Conservation (phyloP, 92 coral and sea anemone genomes). For the Ricordea florida region DNA sequence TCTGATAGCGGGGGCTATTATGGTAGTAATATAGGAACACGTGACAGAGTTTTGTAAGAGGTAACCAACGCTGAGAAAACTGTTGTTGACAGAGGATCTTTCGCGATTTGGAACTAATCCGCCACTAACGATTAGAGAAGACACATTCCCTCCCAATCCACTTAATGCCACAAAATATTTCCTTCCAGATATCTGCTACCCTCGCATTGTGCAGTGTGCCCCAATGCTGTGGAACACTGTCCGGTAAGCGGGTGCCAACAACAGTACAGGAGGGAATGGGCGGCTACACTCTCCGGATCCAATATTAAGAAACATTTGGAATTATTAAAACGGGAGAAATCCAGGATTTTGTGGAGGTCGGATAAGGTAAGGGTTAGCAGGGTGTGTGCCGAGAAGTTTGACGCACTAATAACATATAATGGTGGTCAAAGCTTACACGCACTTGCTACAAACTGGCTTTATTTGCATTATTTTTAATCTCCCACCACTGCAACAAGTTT, state of each 20-base stretch:
- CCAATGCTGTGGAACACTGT: conserved; percentile 5
- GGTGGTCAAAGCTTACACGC: too few species aligned
- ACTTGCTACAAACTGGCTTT: too few species aligned
- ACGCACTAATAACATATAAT: not conserved
- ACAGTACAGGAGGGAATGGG: not conserved
- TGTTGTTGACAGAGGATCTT: not conserved
- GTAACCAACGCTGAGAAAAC: too few species aligned
- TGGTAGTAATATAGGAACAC: too few species aligned
- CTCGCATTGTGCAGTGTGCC: not conserved
- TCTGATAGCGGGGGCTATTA: too few species aligned
- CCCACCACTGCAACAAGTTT: not conserved
- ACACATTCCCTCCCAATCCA: not conserved
- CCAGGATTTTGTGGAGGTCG: not conserved
- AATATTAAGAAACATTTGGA: not conserved
- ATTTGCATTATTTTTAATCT: too few species aligned
- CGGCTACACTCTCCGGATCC: too few species aligned
- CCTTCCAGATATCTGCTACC: not conserved
- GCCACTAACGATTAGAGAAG: too few species aligned
- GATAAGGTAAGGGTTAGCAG: not conserved
- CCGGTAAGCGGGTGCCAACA: not conserved
- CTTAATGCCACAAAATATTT: not conserved
- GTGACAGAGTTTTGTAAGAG: too few species aligned
- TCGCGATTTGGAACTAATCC: not conserved
- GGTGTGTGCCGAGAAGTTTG: too few species aligned
- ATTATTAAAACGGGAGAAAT: not conserved